Percentiles rank a stretch among this genome's conserved stretches.
These are phyloP conservation scores for Melanostoma scalare DNA, from an alignment of 2,888 invertebrate species.

Conservation along the genomic window DNA sequence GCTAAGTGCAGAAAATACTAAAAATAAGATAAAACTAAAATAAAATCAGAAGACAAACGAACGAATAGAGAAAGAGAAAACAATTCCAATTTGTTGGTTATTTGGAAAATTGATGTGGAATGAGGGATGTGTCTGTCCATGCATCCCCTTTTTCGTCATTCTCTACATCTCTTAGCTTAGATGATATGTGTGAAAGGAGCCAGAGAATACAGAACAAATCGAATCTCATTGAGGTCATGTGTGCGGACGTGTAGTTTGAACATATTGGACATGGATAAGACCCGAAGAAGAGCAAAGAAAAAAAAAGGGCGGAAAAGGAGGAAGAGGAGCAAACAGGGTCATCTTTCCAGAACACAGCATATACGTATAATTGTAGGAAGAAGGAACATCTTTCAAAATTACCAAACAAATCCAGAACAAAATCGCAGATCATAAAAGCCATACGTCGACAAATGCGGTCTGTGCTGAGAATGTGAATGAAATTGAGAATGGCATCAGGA, in stretches of 20 bases:
- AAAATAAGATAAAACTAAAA: conserved; percentile 29
- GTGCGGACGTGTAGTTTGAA: conserved; percentile 47
- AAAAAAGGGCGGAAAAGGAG: neutral
- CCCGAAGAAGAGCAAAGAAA: conserved; percentile 4
- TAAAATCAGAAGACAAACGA: conserved; percentile 8
- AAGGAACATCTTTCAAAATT: conserved; percentile 45
- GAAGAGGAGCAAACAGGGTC: conserved; percentile 39
- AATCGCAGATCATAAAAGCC: conserved; percentile 67
- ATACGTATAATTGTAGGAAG: conserved; percentile 16
- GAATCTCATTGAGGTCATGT: conserved; percentile 65
- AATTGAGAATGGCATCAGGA: neutral
- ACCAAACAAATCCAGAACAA: conserved; percentile 36
- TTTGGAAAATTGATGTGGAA: conserved; percentile 22
- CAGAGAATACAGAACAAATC: conserved; percentile 49
- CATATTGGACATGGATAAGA: conserved; percentile 57
- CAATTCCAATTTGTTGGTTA: conserved; percentile 58
- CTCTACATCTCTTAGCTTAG: neutral
- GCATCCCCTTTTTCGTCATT: conserved; percentile 30
- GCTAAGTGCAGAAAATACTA: conserved; percentile 16
- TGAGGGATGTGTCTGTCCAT: conserved; percentile 23
- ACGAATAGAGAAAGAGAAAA: conserved; percentile 32
- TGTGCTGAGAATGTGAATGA: conserved; percentile 29
- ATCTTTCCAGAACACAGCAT: conserved; percentile 51
- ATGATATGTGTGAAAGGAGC: conserved; percentile 12
- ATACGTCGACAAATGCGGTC: conserved; percentile 61